Conservation (phyloP, 2,113 vertebrate species). For the Leptocoma aspasia region DNA sequence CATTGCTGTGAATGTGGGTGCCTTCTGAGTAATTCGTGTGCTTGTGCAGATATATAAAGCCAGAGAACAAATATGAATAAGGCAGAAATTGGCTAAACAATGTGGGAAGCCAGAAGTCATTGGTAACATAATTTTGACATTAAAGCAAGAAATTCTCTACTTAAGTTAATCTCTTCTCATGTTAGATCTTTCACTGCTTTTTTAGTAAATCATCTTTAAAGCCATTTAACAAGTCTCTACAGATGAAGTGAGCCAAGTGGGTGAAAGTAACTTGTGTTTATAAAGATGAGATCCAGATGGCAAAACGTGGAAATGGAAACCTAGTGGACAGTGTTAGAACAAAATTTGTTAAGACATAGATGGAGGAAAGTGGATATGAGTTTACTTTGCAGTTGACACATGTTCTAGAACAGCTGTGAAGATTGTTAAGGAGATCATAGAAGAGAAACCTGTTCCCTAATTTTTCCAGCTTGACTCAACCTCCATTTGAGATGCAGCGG, state of each 20-base stretch:
- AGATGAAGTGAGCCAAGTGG: slow-evolving; percentile 33
- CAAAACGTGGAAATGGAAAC: neutral
- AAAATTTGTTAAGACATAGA: neutral
- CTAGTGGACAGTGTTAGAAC: neutral
- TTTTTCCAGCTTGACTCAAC: neutral
- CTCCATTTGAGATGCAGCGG: neutral
- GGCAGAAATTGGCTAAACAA: slow-evolving; percentile 22
- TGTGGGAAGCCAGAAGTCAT: slow-evolving; percentile 11
- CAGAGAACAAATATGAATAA: neutral
- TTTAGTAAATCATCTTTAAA: slow-evolving; percentile 62
- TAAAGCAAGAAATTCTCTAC: slow-evolving; percentile 28
- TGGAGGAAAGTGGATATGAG: neutral
- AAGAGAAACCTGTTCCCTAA: neutral
- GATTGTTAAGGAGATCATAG: neutral
- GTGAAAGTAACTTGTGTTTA: slow-evolving; percentile 44
- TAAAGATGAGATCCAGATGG: slow-evolving; percentile 66
- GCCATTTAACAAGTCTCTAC: slow-evolving; percentile 45
- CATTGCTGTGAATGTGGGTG: neutral
- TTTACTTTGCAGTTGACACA: neutral
- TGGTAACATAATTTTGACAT: neutral
- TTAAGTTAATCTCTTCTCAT: slow-evolving; percentile 52
- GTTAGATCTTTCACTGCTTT: slow-evolving; percentile 57
- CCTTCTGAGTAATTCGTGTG: neutral
- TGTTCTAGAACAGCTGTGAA: neutral
- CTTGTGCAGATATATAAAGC: neutral